phyloP scores from a whole-genome alignment of 2,113 vertebrate genomes.

The Actenoides lindsayi region DNA sequence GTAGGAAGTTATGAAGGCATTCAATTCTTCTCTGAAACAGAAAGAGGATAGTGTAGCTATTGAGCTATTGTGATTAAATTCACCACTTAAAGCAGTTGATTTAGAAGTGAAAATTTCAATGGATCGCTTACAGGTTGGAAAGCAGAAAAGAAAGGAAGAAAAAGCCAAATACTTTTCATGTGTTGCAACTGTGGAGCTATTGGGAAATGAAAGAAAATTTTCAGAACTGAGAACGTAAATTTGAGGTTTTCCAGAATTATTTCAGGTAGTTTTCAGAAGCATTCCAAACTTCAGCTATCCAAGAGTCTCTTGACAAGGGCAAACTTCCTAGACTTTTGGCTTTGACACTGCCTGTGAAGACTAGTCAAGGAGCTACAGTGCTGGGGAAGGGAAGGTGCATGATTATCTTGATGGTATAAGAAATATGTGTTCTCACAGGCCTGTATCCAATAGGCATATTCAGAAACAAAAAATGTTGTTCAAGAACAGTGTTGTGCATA shows the following conservation, averaged over 20 bases:
- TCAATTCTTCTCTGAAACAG: not conserved
- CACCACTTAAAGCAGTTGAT: not conserved
- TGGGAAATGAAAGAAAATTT: not conserved
- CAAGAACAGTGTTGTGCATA: not conserved
- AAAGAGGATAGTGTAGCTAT: not conserved
- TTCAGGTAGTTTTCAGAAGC: not conserved
- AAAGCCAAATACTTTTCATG: not conserved
- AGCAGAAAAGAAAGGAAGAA: not conserved
- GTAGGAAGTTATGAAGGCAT: not conserved
- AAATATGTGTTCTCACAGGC: not conserved
- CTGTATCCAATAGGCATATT: not conserved
- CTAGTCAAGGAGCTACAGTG: not conserved
- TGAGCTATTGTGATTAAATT: not conserved
- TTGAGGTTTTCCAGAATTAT: not conserved
- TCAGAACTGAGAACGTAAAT: not conserved
- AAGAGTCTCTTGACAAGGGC: not conserved
- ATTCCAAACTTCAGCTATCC: not conserved
- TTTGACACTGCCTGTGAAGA: not conserved
- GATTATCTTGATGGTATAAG: not conserved
- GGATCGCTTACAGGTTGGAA: not conserved
- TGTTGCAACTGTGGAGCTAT: not conserved
- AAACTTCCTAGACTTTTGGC: not conserved
- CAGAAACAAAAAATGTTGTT: not conserved
- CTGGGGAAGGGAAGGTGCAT: not conserved
- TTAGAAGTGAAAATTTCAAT: not conserved